phyloP scores from a whole-genome alignment of 1,140 invertebrate genomes.

The Batillaria attramentaria region DNA sequence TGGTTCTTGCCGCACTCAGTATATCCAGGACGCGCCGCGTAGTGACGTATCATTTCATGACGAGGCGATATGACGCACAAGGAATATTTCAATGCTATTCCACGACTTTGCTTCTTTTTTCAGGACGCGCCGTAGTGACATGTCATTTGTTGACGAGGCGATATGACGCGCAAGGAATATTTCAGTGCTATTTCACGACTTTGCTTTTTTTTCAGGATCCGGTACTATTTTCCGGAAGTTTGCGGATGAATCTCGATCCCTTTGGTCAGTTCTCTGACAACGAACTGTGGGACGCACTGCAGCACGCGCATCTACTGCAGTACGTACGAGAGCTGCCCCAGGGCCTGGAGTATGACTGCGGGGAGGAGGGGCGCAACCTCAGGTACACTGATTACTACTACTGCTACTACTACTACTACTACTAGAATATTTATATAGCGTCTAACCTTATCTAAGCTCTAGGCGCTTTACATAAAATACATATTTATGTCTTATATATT shows the following conservation, averaged over 20 bases:
- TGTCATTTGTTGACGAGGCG: not conserved
- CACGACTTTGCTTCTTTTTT: not conserved
- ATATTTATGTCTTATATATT: no score
- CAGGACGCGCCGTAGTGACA: not conserved
- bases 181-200: not conserved
- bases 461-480: no score
- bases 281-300: slow-evolving; percentile 81
- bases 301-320: slow-evolving; percentile 75
- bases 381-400: slow-evolving; percentile 68
- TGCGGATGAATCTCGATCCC: slow-evolving; percentile 90
- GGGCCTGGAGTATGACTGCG: slow-evolving; percentile 66
- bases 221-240: slow-evolving; percentile 70
- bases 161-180: not conserved
- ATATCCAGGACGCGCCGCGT: not conserved
- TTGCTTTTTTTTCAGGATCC: slow-evolving; percentile 69
- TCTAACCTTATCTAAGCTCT: no score
- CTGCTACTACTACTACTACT: no score
- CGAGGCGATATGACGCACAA: not conserved
- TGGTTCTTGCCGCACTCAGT: slow-evolving; percentile 23
- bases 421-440: no score
- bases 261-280: slow-evolving; percentile 82
- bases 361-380: slow-evolving; percentile 71
- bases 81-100: not conserved
- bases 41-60: not conserved
- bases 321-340: slow-evolving; percentile 64